These are phyloP conservation scores for rat (Rattus norvegicus) DNA, from an alignment of 2,113 vertebrate species.

Conservation along the genomic window DNA sequence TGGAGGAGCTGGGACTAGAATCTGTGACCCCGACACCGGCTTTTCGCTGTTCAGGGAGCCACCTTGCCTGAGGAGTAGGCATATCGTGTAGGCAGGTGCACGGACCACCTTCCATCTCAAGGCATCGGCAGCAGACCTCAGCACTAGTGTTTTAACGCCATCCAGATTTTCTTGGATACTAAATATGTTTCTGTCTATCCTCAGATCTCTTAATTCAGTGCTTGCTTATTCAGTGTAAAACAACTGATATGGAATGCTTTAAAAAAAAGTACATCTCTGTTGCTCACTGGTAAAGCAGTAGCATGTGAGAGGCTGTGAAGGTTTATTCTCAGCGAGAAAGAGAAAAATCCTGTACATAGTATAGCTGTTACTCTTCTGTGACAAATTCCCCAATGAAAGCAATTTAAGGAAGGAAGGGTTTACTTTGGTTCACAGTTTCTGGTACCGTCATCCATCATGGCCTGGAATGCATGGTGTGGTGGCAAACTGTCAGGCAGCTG, in stretches of 20 bases:
- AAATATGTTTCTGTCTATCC: not conserved
- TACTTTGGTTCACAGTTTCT: not conserved
- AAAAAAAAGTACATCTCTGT: not conserved
- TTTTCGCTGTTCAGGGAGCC: not conserved
- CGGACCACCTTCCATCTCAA: not conserved
- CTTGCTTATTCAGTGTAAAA: not conserved
- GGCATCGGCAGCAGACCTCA: not conserved
- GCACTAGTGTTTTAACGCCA: not conserved
- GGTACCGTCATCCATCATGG: too few relatives aligned
- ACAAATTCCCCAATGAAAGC: not conserved
- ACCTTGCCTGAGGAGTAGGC: not conserved
- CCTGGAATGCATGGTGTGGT: not conserved
- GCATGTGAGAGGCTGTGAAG: not conserved
- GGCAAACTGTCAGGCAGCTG: not conserved
- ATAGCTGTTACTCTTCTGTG: not conserved
- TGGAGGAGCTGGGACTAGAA: not conserved
- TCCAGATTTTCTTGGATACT: not conserved
- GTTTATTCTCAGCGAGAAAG: not conserved
- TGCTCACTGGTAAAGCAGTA: not conserved
- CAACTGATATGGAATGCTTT: not conserved
- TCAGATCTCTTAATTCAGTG: fast-evolving
- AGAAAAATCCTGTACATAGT: too few relatives aligned
- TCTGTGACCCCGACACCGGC: fast-evolving
- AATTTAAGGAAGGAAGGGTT: not conserved
- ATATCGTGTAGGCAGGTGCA: not conserved